These are phyloP conservation scores for Suricata suricatta DNA, from an alignment of 2,113 vertebrate species.

Conservation along the genomic window DNA sequence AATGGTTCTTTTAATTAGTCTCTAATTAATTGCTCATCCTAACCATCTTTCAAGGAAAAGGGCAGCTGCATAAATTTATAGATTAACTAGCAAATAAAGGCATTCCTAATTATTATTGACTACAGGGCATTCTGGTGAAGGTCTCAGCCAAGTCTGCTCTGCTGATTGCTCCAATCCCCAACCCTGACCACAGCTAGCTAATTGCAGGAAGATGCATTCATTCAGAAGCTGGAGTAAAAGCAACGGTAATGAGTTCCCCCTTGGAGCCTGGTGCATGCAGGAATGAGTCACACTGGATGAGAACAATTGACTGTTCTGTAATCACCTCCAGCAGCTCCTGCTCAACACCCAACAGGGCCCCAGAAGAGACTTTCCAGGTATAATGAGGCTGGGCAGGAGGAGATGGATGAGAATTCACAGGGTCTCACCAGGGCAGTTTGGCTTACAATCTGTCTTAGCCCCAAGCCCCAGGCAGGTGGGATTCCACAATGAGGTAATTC, in stretches of 20 bases:
- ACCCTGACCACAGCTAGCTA: neutral
- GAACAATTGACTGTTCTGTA: neutral
- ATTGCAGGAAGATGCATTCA: neutral
- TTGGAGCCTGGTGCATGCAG: neutral
- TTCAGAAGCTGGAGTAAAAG: neutral
- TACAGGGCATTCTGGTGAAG: neutral
- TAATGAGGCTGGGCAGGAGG: constrained; percentile 40
- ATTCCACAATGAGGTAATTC: neutral
- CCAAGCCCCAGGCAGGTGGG: neutral
- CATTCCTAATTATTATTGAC: constrained; percentile 7
- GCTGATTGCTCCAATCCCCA: neutral
- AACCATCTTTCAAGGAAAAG: constrained; percentile 22
- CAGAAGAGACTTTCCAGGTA: neutral
- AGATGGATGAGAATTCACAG: neutral
- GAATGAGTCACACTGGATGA: neutral
- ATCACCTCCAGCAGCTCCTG: neutral
- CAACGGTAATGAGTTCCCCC: neutral
- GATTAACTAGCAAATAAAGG: neutral
- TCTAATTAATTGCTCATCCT: neutral
- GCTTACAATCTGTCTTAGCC: constrained; percentile 31
- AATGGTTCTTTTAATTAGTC: neutral
- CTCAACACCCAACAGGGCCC: neutral
- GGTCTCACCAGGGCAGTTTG: constrained; percentile 21
- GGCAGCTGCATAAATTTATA: constrained; percentile 30
- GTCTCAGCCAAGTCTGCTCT: neutral